Base-by-base conservation (phyloP, 2,888 invertebrate genomes). In the Oxyteleia sp. region DNA sequence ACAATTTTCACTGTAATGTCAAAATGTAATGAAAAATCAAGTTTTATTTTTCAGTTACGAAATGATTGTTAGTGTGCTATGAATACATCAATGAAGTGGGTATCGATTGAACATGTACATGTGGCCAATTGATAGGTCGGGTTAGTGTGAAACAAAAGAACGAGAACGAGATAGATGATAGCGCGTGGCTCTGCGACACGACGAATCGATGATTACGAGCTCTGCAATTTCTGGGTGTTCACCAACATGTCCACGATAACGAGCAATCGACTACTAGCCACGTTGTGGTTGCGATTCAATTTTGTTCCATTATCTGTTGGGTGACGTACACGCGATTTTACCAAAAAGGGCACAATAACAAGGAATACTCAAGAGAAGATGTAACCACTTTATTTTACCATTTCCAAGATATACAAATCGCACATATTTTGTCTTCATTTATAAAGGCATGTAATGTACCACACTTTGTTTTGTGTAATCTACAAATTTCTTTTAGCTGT, bases 201-300 rank as follows among this genome's bases (percentile, higher is more conserved):
- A 15, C 61, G 18, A 72, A 72, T 72, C 72, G 72, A 72, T 72
- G 72, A 72, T 72, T 72, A 45, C 72, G 61, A 72, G 72, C 72
- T 26, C 18, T 16, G 49, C 61, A 59, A 59, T 71, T 71, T 71
- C 71, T 71, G 71, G 59, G 47, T 57, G 71, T 57, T 35, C 71
- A 38, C 26, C 57, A 59, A 59, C 59, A 38, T 59, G 23, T 61
- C 51, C 26, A 61, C 41, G 59, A 61, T 72, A 61, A 72, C 72
- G 72, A 51, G 59, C 41, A 59, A 55, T 68, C 55, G 53, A 45
- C 29, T 55, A 29, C 43, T 32, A 16, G 68, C 55, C 13, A n/a
- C 68, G 68, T 20, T 51, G 51, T 41, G 72, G 61, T 51, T 51
- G 41, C 59, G 15, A 16, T 59, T 59, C 72, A 72, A 72, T 72